Evolutionary conservation across 2,888 invertebrate species (phyloP).

Genomic region (Leptopterna dolabrata): DNA sequence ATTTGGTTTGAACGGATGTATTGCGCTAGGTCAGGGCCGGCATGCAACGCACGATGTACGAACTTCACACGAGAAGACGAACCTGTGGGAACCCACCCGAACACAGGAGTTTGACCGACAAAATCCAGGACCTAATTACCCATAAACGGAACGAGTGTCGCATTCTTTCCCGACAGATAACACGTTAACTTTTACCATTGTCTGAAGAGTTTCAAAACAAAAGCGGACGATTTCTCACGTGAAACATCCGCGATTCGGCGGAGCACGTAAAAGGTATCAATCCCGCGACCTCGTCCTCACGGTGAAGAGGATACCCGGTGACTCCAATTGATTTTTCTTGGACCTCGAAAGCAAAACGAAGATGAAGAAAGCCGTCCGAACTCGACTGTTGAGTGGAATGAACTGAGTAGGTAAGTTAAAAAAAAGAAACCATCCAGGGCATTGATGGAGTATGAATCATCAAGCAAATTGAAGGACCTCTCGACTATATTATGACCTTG

Average conservation of each 20-base stretch:
- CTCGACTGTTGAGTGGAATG: not conserved
- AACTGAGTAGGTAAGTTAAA: not conserved
- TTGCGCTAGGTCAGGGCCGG: not conserved
- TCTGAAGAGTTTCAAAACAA: not conserved
- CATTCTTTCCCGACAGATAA: not conserved
- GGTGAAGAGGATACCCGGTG: not conserved
- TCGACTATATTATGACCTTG: not conserved
- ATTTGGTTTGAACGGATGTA: not conserved
- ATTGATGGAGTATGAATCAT: not conserved
- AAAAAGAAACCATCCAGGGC: not conserved
- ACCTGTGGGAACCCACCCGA: not conserved
- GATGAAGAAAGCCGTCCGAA: not conserved
- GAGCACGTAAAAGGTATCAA: not conserved
- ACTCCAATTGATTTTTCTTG: not conserved
- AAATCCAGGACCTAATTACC: slow-evolving; percentile 12
- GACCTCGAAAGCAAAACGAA: not conserved
- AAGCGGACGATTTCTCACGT: not conserved
- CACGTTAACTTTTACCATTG: slow-evolving; percentile 4
- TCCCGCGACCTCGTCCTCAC: not conserved
- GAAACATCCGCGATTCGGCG: not conserved
- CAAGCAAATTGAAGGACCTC: not conserved
- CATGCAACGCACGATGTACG: no score
- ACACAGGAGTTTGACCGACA: not conserved
- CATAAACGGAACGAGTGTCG: not conserved
- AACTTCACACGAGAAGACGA: not conserved